Percentiles rank a stretch among this genome's conserved stretches.
Evolutionary conservation across 2,797 vertebrate genomes (phyloP).

Genomic region (Atherinosoma microstoma): DNA sequence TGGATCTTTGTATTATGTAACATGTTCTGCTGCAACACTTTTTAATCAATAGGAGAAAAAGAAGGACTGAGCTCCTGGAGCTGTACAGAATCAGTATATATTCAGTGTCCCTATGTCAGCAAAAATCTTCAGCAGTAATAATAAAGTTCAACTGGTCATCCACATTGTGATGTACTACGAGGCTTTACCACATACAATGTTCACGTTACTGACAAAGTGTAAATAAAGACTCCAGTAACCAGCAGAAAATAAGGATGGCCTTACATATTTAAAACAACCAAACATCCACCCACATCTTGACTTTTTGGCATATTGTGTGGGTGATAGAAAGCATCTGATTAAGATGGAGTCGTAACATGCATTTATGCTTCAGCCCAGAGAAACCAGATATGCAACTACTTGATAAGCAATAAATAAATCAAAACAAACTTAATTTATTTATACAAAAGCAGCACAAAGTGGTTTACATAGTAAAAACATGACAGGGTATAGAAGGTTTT

Average conservation of each 20-base stretch:
- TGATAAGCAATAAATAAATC: constrained; percentile 18
- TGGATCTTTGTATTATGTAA: constrained; percentile 10
- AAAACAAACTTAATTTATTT: too few species aligned
- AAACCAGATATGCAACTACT: constrained; percentile 18
- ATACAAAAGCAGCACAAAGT: too few species aligned
- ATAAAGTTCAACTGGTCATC: not conserved
- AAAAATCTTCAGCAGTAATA: constrained; percentile 16
- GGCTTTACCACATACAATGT: not conserved
- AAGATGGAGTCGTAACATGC: constrained; percentile 57
- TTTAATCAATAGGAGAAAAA: constrained; percentile 9
- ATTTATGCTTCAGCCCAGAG: constrained; percentile 43
- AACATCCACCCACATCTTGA: constrained; percentile 64
- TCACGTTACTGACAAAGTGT: constrained; percentile 15
- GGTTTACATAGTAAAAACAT: too few species aligned
- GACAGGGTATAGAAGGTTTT: not conserved
- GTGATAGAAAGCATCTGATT: constrained; percentile 73
- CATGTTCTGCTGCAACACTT: not conserved
- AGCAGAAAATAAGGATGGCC: constrained; percentile 23
- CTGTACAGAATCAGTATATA: not conserved
- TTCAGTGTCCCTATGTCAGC: constrained; percentile 1
- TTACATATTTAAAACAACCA: constrained; percentile 53
- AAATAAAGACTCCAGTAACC: constrained; percentile 23
- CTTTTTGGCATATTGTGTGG: constrained; percentile 73
- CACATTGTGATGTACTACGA: constrained; percentile 18
- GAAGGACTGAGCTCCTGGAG: not conserved